These are phyloP conservation scores for Trissolcus brochymenae DNA, from an alignment of 2,888 invertebrate genomes.

Conservation along the genomic window DNA sequence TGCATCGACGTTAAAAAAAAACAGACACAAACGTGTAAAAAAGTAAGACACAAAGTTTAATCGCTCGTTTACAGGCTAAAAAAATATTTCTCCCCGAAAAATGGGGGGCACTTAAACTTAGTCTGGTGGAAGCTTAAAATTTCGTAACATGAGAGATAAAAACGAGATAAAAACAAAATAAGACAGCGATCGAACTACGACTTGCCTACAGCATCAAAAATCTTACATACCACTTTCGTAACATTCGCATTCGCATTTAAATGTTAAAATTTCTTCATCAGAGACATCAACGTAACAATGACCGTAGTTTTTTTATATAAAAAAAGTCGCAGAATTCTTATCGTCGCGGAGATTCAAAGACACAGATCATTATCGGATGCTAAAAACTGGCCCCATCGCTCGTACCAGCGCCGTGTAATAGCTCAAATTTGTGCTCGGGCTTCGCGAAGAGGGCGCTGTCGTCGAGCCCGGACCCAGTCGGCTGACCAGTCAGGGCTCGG, in stretches of 20 bases:
- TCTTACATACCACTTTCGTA: constrained; percentile 23
- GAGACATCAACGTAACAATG: constrained; percentile 54
- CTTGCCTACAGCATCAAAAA: constrained; percentile 16
- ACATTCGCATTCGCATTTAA: constrained; percentile 53
- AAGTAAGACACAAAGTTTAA: too few relatives aligned
- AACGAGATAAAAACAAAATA: constrained; percentile 3
- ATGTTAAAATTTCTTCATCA: constrained; percentile 49
- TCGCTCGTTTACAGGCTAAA: too few relatives aligned
- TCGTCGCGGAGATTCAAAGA: constrained; percentile 70
- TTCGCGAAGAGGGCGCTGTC: not conserved
- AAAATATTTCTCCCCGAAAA: too few relatives aligned
- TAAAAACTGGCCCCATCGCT: constrained; percentile 76
- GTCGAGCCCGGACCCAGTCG: not conserved
- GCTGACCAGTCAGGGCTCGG: constrained; percentile 16
- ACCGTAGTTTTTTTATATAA: constrained; percentile 31
- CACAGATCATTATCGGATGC: constrained; percentile 70
- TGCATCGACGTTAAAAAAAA: too few relatives aligned
- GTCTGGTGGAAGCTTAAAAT: too few relatives aligned
- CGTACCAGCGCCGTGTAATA: constrained; percentile 69
- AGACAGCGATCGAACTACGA: constrained; percentile 17
- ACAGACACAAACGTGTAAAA: too few relatives aligned
- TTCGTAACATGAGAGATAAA: not conserved
- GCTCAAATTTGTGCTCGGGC: constrained; percentile 10
- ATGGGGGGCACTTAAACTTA: too few relatives aligned
- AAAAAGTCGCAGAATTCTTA: constrained; percentile 20